Evolutionary conservation across 1,140 invertebrate genomes (phyloP).

Genomic region (Brachionus rotundiformis): DNA sequence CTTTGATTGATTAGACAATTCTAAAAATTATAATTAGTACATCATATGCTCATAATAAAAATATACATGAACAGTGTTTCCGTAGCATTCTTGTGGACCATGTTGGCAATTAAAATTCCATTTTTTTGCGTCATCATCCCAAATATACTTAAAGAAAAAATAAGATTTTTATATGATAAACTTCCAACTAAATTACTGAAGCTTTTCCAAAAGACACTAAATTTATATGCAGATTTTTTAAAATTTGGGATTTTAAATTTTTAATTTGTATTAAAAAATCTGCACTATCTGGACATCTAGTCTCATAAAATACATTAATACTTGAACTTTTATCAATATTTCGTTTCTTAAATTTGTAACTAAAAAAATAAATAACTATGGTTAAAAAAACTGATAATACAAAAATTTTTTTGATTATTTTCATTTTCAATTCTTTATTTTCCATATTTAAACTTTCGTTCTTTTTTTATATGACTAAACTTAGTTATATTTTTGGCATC

Average conservation of each 20-base stretch:
- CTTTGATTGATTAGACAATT: slow-evolving; percentile 22
- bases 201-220: slow-evolving; percentile 38
- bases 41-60: no score
- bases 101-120: slow-evolving; percentile 44
- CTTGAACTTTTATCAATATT: not conserved
- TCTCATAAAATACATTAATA: slow-evolving; percentile 40
- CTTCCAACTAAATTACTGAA: not conserved
- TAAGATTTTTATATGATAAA: not conserved
- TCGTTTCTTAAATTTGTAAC: not conserved
- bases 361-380: not conserved
- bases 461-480: not conserved
- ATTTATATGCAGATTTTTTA: not conserved
- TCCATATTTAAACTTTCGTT: not conserved
- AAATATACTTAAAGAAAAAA: slow-evolving; percentile 27
- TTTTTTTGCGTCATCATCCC: not conserved
- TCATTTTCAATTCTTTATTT: slow-evolving; percentile 18
- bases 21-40: not conserved
- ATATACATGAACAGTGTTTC: slow-evolving; percentile 42
- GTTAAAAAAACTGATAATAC: not conserved
- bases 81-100: slow-evolving; percentile 41
- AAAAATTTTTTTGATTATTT: slow-evolving; percentile 20
- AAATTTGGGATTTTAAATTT: not conserved
- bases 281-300: slow-evolving; percentile 45
- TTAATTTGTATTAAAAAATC: slow-evolving; percentile 20
- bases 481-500: not conserved